Base-by-base conservation (phyloP, 2,113 vertebrate species). In the Athene cunicularia region DNA sequence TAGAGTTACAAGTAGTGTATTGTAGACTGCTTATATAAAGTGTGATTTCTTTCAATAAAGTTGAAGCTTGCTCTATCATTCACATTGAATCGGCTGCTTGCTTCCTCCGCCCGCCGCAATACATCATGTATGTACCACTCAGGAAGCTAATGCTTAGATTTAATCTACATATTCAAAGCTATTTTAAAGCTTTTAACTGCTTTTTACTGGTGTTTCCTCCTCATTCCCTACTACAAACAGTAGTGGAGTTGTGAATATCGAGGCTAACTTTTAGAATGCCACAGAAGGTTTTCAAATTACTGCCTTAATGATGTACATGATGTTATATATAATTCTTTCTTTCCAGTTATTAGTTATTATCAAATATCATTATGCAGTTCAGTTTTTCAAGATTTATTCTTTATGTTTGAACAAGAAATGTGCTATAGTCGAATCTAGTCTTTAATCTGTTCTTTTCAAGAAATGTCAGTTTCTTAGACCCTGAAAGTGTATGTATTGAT, bases 121-220 rank as follows among this genome's bases (percentile, higher is more conserved):
- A n/a, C n/a, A 9, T 22, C 3, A 16, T 60, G 3, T 66, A 56
- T 27, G 3, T 28, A 43, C 0, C 0, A 86, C 5, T 59, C 43
- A 66, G 19, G 73, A 62, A 81, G 6, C 1, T 67, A 53, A 58
- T 58, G 3, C 1, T 70, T 81, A 33, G 26, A 85, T 35, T 43
- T 39, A 55, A 33, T 58, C 27, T 66, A 11, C 11, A 11, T 50
- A 39, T 53, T 52, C 22, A 85, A 90, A 60, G 3, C 4, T 37
- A 28, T 62, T 37, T 73, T 74, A 66, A 77, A 83, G 5, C 1
- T 32, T 70, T 5, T 19, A 59, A 22, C 6, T 64, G 3, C 3
- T 47, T 33, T 75, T 86, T 32, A 35, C 6, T 73, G 7, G 0
- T 41, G 5, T 73, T 83, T 73, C 14, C 26, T 83, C 43, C 10